Evolutionary conservation across 2,797 vertebrate species (phyloP).

Genomic region (Hybognathus amarus): DNA sequence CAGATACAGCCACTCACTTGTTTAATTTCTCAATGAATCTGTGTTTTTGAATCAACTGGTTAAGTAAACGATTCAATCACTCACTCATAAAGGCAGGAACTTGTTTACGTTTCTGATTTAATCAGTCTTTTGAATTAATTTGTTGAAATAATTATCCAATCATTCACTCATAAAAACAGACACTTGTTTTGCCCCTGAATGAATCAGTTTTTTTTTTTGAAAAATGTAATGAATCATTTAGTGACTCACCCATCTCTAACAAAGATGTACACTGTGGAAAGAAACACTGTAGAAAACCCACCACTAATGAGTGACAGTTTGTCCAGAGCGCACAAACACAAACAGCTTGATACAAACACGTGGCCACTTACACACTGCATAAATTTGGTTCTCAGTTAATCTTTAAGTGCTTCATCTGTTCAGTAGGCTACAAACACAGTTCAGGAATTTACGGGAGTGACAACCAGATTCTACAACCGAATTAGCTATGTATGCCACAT

Average conservation of each 20-base stretch:
- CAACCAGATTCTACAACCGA: background rate
- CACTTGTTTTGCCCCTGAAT: background rate
- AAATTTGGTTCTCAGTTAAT: background rate
- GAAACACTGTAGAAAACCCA: background rate
- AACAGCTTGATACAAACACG: background rate
- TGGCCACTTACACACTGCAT: background rate
- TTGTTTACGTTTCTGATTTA: background rate
- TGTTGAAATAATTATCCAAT: background rate
- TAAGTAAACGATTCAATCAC: background rate
- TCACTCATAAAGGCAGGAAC: background rate
- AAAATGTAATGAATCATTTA: background rate
- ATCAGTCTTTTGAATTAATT: background rate
- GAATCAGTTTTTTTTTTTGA: background rate
- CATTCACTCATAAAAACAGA: background rate
- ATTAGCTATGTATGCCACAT: too few relatives aligned
- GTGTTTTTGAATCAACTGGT: background rate
- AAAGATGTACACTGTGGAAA: too few relatives aligned
- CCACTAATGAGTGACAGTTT: background rate
- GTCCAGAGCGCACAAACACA: background rate
- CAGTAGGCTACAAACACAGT: background rate
- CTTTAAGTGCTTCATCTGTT: background rate
- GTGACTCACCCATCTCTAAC: background rate
- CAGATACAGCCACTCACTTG: background rate
- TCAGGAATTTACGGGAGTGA: background rate
- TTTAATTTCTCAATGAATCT: background rate